A percentile compares a stretch with the other conserved stretches of the same genome.
phyloP scores from a whole-genome alignment of 92 coral and sea anemone species.

The Galaxea fascicularis region DNA sequence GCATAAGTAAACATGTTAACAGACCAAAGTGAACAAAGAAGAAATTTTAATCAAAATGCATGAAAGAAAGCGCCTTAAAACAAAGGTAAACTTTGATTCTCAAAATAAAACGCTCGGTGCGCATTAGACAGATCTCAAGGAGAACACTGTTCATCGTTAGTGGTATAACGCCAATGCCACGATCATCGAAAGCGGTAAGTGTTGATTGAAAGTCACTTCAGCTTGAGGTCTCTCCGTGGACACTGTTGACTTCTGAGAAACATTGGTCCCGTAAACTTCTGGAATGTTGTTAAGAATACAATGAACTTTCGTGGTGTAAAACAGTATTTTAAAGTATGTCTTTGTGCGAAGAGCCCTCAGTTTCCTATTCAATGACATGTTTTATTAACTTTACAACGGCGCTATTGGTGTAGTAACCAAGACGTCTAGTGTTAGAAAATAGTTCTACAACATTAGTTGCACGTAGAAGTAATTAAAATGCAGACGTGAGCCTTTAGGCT shows the following conservation, averaged over 20 bases:
- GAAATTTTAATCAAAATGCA: slow-evolving; percentile 13
- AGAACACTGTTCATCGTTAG: too few relatives aligned
- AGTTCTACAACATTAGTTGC: too few relatives aligned
- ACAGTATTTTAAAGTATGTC: neutral
- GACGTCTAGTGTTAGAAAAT: too few relatives aligned
- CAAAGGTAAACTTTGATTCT: neutral
- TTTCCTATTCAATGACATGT: too few relatives aligned
- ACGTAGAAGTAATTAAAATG: too few relatives aligned
- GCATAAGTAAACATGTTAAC: slow-evolving; percentile 32
- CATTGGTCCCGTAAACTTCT: neutral
- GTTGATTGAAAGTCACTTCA: neutral
- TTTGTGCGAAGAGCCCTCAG: too few relatives aligned
- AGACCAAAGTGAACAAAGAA: neutral
- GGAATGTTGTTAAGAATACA: neutral
- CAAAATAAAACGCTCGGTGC: too few relatives aligned
- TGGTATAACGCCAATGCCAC: neutral
- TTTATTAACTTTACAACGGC: too few relatives aligned
- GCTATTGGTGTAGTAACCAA: too few relatives aligned
- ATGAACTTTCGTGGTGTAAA: neutral
- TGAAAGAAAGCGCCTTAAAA: neutral
- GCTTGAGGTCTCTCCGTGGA: neutral
- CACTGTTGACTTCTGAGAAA: neutral
- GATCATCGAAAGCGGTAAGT: slow-evolving; percentile 41
- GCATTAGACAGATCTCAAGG: too few relatives aligned
- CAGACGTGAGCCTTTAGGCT: too few relatives aligned